Evolutionary conservation across 2,113 vertebrate species (phyloP).

Genomic region (Hypomesus transpacificus): DNA sequence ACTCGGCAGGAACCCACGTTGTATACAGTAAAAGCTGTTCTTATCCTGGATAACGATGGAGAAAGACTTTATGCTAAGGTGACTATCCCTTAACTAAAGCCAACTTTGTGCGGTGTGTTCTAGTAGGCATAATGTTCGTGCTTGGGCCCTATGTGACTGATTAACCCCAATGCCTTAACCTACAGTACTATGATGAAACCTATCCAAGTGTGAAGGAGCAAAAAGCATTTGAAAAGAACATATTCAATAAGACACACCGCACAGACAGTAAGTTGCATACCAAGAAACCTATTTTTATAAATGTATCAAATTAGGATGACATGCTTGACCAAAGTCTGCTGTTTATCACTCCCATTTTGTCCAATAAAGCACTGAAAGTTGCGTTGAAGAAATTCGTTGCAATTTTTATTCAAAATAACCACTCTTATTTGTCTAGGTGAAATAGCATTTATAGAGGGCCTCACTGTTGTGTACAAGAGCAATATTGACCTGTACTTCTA

Average conservation of each 20-base stretch:
- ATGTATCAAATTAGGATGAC: too few species aligned
- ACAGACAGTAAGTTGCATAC: constrained; percentile 81
- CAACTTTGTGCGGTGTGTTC: too few species aligned
- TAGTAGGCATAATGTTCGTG: too few species aligned
- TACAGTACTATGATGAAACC: constrained; percentile 90
- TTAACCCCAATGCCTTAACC: neutral
- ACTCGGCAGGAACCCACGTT: constrained; percentile 75
- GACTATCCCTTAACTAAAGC: neutral
- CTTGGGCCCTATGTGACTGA: neutral
- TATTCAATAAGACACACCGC: constrained; percentile 94
- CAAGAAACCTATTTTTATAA: neutral
- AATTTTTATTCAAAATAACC: too few species aligned
- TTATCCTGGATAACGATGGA: constrained; percentile 83
- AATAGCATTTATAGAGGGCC: constrained; percentile 88
- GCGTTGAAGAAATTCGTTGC: neutral
- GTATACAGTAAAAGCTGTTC: constrained; percentile 80
- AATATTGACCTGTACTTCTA: constrained; percentile 95
- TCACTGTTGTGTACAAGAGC: constrained; percentile 94
- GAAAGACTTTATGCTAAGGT: constrained; percentile 83
- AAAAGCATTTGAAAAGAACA: constrained; percentile 93
- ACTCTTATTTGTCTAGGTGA: constrained; percentile 72
- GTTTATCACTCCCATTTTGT: neutral
- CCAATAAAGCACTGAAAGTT: neutral
- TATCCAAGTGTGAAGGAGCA: constrained; percentile 92
- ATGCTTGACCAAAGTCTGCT: too few species aligned